Percentiles rank a stretch among this genome's conserved stretches.
Evolutionary conservation across 1,140 invertebrate genomes (phyloP).

Genomic region (Planococcus citri): DNA sequence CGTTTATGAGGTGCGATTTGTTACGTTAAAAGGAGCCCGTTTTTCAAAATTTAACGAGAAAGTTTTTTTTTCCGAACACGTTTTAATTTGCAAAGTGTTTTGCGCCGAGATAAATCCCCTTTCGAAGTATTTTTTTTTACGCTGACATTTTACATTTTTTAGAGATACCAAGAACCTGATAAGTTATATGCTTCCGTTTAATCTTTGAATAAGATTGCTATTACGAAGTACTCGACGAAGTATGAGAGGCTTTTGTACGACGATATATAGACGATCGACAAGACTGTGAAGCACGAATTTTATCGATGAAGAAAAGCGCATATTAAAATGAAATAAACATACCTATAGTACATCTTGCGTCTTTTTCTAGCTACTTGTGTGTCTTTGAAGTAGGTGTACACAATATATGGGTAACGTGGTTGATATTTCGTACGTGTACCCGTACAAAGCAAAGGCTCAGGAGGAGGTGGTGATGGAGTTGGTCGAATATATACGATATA

Average conservation of each 20-base stretch:
- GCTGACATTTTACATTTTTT: neutral
- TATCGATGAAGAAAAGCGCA: neutral
- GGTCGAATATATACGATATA: too few relatives aligned
- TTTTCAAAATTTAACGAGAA: too few relatives aligned
- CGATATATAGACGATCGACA: neutral
- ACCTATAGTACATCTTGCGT: too few relatives aligned
- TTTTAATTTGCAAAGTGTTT: constrained; percentile 4
- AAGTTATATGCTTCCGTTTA: neutral
- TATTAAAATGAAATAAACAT: neutral
- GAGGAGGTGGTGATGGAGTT: too few relatives aligned
- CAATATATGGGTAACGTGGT: too few relatives aligned
- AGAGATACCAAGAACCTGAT: neutral
- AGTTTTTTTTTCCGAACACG: too few relatives aligned
- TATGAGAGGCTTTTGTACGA: neutral
- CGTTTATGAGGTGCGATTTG: too few relatives aligned
- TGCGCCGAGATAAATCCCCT: neutral
- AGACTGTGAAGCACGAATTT: neutral
- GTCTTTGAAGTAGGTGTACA: too few relatives aligned
- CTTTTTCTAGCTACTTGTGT: too few relatives aligned
- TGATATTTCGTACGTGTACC: too few relatives aligned
- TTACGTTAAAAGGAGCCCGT: too few relatives aligned
- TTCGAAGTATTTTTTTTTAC: neutral
- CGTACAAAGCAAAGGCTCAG: too few relatives aligned
- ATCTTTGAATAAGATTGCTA: neutral
- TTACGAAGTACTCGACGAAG: neutral